Evolutionary conservation across 2,888 invertebrate genomes (phyloP).

Genomic region (Mesodorylaimus sp.): DNA sequence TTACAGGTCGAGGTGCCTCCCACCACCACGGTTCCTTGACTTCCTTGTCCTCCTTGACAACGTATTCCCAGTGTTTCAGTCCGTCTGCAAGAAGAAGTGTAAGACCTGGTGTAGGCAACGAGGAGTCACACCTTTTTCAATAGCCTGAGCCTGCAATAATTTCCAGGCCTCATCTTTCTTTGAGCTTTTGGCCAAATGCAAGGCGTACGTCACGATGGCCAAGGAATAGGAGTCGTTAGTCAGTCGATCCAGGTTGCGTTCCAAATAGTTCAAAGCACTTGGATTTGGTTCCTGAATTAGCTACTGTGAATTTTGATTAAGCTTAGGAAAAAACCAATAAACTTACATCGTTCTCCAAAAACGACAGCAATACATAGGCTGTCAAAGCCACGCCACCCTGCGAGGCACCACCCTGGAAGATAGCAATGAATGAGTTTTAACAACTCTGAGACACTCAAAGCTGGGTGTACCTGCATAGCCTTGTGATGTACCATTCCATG

Average conservation of each 20-base stretch:
- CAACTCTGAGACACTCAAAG: not conserved
- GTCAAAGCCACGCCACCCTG: conserved; percentile 55
- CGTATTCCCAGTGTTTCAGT: conserved; percentile 63
- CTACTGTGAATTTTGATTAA: not conserved
- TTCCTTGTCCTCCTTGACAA: conserved; percentile 17
- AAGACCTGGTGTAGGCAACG: not conserved
- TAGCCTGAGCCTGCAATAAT: conserved; percentile 17
- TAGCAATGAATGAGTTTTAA: conserved; percentile 5
- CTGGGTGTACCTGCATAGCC: conserved; percentile 41
- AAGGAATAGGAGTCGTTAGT: conserved; percentile 46
- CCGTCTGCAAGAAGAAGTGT: conserved; percentile 32
- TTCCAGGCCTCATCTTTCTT: conserved; percentile 18
- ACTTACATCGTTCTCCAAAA: conserved; percentile 44
- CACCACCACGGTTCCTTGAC: conserved; percentile 20
- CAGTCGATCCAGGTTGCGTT: conserved; percentile 21
- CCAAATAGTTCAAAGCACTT: conserved; percentile 28
- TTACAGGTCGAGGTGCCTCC: conserved; percentile 47
- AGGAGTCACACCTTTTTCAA: not conserved
- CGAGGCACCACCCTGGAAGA: conserved; percentile 43
- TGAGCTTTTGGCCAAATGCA: conserved; percentile 47
- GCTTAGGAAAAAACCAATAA: too few relatives aligned
- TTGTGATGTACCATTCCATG: conserved; percentile 49
- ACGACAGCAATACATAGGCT: conserved; percentile 56
- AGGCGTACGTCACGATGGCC: conserved; percentile 53
- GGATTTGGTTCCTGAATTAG: conserved; percentile 9